Evolutionary conservation across 2,888 invertebrate genomes (phyloP).

Genomic region (Poecilus cupreus): DNA sequence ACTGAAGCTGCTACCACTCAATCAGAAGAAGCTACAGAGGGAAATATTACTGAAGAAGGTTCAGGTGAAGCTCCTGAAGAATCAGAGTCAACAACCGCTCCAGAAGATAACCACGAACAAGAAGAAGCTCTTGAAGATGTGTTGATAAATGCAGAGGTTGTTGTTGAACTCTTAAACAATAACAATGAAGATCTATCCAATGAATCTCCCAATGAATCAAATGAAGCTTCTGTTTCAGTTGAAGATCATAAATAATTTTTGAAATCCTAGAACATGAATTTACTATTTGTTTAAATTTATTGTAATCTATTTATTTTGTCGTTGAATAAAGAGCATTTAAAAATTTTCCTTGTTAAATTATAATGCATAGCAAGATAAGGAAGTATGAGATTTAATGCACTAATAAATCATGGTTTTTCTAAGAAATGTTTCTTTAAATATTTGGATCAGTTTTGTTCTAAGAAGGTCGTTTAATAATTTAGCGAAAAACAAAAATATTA

Average conservation of each 20-base stretch:
- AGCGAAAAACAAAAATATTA: background rate
- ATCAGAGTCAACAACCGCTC: no score
- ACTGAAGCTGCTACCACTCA: background rate
- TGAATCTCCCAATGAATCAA: background rate
- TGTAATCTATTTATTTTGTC: background rate
- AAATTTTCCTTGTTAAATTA: background rate
- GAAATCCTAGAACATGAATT: background rate
- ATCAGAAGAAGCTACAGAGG: conserved; percentile 9
- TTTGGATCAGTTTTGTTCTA: background rate
- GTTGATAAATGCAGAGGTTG: background rate
- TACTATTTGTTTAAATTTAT: background rate
- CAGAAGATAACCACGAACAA: background rate
- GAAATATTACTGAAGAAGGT: background rate
- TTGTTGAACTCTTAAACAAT: background rate
- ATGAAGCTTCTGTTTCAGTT: background rate
- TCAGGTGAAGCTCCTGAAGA: background rate
- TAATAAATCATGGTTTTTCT: background rate
- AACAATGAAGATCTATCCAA: background rate
- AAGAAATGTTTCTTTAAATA: background rate
- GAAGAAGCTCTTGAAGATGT: background rate
- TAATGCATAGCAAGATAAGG: background rate
- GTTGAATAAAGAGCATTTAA: conserved; percentile 18
- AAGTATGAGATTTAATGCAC: background rate
- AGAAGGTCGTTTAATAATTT: background rate
- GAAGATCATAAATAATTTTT: background rate